These are phyloP conservation scores for Eilema caniola DNA, from an alignment of 2,888 invertebrate species.

Conservation along the genomic window DNA sequence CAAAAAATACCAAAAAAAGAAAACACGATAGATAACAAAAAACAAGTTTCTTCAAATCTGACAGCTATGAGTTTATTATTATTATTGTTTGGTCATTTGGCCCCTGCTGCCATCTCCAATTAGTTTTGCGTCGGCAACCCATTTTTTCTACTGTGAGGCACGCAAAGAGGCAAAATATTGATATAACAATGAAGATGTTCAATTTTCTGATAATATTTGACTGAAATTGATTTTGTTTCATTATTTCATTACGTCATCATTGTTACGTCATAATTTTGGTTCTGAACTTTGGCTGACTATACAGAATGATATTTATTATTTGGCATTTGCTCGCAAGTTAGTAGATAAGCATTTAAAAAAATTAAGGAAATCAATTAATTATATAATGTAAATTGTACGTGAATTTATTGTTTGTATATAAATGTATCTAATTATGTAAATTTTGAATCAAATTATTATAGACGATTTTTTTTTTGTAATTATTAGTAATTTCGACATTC, in stretches of 20 bases:
- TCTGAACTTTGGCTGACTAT: not conserved
- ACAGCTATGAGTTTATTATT: too few species aligned
- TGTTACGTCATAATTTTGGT: slow-evolving; percentile 5
- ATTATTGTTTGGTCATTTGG: too few species aligned
- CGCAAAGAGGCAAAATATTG: not conserved
- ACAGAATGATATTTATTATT: not conserved
- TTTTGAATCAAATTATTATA: slow-evolving; percentile 3
- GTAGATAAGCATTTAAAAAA: not conserved
- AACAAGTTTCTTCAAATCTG: too few species aligned
- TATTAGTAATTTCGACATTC: slow-evolving; percentile 6
- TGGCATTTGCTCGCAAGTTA: not conserved
- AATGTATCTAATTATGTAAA: not conserved
- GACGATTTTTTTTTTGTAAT: not conserved
- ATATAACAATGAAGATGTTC: slow-evolving; percentile 1
- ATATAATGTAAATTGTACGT: not conserved
- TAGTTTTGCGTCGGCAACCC: too few species aligned
- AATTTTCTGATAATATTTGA: not conserved
- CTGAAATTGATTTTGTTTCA: too few species aligned
- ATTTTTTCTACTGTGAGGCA: too few species aligned
- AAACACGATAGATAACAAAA: too few species aligned
- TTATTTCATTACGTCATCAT: not conserved
- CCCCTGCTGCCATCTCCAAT: too few species aligned
- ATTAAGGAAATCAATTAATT: not conserved
- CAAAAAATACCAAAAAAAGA: too few species aligned
- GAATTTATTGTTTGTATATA: not conserved